Evolutionary conservation across 1,140 invertebrate genomes (phyloP).

Genomic region (Anastrepha obliqua): DNA sequence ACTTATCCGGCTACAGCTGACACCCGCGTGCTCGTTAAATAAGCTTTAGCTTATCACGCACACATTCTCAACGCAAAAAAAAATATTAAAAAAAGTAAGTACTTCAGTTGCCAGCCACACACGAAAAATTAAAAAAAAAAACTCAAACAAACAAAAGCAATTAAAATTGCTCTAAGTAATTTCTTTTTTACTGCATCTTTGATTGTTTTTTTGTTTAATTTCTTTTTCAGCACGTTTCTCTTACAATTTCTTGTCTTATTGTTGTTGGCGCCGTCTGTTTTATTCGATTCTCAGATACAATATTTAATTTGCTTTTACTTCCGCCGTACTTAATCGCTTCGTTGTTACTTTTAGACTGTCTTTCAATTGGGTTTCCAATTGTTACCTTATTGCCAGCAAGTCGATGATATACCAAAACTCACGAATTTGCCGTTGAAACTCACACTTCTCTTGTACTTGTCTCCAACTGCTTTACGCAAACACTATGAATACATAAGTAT

Average conservation of each 20-base stretch:
- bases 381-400: slow-evolving; percentile 23
- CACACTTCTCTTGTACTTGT: not conserved
- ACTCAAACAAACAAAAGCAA: not conserved
- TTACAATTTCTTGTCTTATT: not conserved
- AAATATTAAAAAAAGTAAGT: not conserved
- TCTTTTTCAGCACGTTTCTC: not conserved
- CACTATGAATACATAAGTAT: not conserved
- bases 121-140: not conserved
- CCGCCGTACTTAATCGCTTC: slow-evolving; percentile 51
- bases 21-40: not conserved
- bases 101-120: not conserved
- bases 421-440: not conserved
- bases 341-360: slow-evolving; percentile 48
- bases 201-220: not conserved
- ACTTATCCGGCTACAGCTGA: not conserved
- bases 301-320: not conserved
- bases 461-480: not conserved
- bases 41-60: not conserved
- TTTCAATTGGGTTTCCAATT: not conserved
- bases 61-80: not conserved
- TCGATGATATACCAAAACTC: not conserved
- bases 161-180: not conserved
- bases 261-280: not conserved
- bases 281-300: not conserved
- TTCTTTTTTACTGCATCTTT: not conserved